Evolutionary conservation across 2,113 vertebrate species (phyloP).

Genomic region (Syrmaticus mikado): DNA sequence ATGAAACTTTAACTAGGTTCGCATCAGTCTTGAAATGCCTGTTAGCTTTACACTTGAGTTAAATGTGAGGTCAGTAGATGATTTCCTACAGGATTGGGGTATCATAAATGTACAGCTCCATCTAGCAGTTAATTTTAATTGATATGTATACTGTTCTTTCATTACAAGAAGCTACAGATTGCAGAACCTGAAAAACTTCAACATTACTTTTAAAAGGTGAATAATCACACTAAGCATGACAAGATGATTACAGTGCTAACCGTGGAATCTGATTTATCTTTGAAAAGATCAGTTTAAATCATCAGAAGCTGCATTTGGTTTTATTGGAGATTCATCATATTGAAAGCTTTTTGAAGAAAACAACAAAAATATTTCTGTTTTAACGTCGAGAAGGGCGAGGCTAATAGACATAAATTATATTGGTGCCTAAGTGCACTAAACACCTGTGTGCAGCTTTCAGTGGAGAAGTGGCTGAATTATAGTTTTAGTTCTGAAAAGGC

Average conservation of each 20-base stretch:
- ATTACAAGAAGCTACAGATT: slow-evolving; percentile 40
- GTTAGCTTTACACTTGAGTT: slow-evolving; percentile 14
- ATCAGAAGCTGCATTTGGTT: slow-evolving; percentile 59
- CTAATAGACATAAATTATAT: slow-evolving; percentile 63
- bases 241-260: slow-evolving; percentile 65
- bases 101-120: slow-evolving; percentile 4
- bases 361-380: slow-evolving; percentile 66
- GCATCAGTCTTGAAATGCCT: slow-evolving; percentile 18
- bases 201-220: slow-evolving; percentile 64
- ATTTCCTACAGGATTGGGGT: not conserved
- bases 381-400: slow-evolving; percentile 47
- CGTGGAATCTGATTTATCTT: slow-evolving; percentile 60
- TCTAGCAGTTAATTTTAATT: not conserved
- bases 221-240: slow-evolving; percentile 67
- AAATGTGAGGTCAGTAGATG: slow-evolving; percentile 9
- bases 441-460: slow-evolving; percentile 44
- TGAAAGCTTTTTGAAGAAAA: slow-evolving; percentile 72
- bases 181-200: slow-evolving; percentile 55
- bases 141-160: not conserved
- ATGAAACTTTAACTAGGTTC: not conserved
- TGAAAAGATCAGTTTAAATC: slow-evolving; percentile 68
- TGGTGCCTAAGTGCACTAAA: slow-evolving; percentile 17
- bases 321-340: slow-evolving; percentile 68
- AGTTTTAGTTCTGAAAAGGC: slow-evolving; percentile 24
- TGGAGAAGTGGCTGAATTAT: slow-evolving; percentile 28